Conservation (phyloP, 2,113 vertebrate genomes). For the Ursus arctos region DNA sequence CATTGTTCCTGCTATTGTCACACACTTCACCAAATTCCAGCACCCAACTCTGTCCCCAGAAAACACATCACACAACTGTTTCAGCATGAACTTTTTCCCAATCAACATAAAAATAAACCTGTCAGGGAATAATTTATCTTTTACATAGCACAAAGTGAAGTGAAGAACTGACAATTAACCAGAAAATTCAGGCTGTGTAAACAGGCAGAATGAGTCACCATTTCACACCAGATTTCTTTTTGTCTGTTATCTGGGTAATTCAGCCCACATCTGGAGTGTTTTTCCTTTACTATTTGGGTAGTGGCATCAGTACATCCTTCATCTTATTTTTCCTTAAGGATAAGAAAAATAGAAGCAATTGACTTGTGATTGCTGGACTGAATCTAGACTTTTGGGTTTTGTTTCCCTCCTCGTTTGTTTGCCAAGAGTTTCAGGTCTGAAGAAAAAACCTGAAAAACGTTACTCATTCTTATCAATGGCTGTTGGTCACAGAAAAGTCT, state of each 20-base stretch:
- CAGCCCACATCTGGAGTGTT: slow-evolving; percentile 49
- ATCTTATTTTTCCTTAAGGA: slow-evolving; percentile 56
- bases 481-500: not conserved
- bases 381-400: slow-evolving; percentile 61
- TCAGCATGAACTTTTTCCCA: not conserved
- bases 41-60: not conserved
- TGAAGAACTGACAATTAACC: slow-evolving; percentile 62
- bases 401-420: slow-evolving; percentile 74
- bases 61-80: slow-evolving; percentile 1
- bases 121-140: slow-evolving; percentile 54
- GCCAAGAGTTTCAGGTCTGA: slow-evolving; percentile 75
- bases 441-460: not conserved
- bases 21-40: not conserved
- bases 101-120: slow-evolving; percentile 67
- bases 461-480: not conserved
- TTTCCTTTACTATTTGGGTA: slow-evolving; percentile 20
- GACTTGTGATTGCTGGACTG: not conserved
- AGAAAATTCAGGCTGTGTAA: slow-evolving; percentile 70
- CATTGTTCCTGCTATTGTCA: not conserved
- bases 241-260: slow-evolving; percentile 63
- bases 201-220: slow-evolving; percentile 70
- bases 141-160: not conserved
- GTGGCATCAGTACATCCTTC: not conserved
- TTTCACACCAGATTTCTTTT: slow-evolving; percentile 51
- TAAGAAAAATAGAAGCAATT: slow-evolving; percentile 52